phyloP scores from a whole-genome alignment of 23 tunicate genomes.

The Clavelina lepadiformis region DNA sequence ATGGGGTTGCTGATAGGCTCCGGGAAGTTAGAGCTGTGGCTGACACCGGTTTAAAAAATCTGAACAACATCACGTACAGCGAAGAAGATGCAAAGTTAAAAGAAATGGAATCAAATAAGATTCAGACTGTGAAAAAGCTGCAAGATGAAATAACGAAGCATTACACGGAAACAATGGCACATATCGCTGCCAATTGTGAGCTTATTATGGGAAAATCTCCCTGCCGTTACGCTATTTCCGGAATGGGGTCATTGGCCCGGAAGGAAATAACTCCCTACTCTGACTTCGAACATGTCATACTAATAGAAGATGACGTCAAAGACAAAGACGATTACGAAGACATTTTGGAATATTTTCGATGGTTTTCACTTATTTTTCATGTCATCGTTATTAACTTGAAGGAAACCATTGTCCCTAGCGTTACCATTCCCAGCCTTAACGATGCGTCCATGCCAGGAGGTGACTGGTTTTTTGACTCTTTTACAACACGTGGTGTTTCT shows the following conservation, averaged over 20 bases:
- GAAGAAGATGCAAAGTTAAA: too few relatives aligned
- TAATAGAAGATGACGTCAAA: conserved; percentile 22
- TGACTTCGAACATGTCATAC: conserved; percentile 31
- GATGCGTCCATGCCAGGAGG: background rate
- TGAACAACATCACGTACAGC: too few relatives aligned
- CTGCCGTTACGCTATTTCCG: background rate
- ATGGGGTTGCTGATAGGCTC: too few relatives aligned
- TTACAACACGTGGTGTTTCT: conserved; percentile 25
- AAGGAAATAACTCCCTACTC: conserved; percentile 39
- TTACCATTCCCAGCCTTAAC: background rate
- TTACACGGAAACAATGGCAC: too few relatives aligned
- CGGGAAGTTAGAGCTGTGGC: too few relatives aligned
- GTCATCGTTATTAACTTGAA: conserved; percentile 11
- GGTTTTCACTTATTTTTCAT: conserved; percentile 35
- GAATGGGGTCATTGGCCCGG: conserved; percentile 13
- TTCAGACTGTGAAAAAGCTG: too few relatives aligned
- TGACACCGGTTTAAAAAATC: too few relatives aligned
- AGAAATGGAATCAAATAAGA: too few relatives aligned
- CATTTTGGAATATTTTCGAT: conserved; percentile 22
- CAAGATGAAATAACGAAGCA: too few relatives aligned
- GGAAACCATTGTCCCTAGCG: conserved; percentile 27
- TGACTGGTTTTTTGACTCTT: conserved; percentile 29
- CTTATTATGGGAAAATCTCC: too few relatives aligned
- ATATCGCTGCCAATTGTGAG: too few relatives aligned
- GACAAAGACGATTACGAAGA: conserved; percentile 12